Evolutionary conservation across 2,797 vertebrate species (phyloP), one percentile per base, ranked within the genome.

Genomic region (Anguilla pacifica): DNA sequence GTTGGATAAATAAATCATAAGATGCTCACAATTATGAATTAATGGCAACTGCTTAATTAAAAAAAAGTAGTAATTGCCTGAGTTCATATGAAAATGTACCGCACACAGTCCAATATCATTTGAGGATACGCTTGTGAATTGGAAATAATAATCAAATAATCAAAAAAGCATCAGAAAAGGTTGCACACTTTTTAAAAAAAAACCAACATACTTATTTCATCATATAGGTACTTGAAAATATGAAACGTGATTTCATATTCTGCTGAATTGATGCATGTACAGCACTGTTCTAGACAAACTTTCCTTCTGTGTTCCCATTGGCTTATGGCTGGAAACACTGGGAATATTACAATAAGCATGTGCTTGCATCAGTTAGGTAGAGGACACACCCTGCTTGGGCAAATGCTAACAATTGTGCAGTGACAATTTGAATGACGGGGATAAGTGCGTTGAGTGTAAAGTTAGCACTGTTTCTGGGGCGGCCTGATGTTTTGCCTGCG

Each of bases 31-130:
- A 84, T 84, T 84, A 84, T 35, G n/a, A 61, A 84, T 84, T 57
- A 84, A 84, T 84, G 83, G 13, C 53, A 84, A 67, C 35, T 61
- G 84, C 28, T 85, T 61, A 85, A 61, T 85, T 85, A 85, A 85
- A 61, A 85, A 85, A 85, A 85, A 85, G 53, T 19, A 15, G 6
- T 85, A 64, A 83, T 49, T 83, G 49, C 43, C 49, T 25, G 49
- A 83, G 49, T 83, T 83, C 22, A 10, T 53, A 25, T 83, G 81
- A 9, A 83, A 53, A 28, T 83, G 22, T 39, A 39, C 35, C 5
- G 5, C 72, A 77, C 15, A 19, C 6, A 35, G 13, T 77, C 35
- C 13, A 15, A 39, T 77, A 19, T 28, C 67, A 31, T 77, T 39
- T 77, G 35, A 43, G 0, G 35, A 77, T 77, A 19, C 43, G 3